phyloP scores from a whole-genome alignment of 2,113 vertebrate species.

The Gobius niger region DNA sequence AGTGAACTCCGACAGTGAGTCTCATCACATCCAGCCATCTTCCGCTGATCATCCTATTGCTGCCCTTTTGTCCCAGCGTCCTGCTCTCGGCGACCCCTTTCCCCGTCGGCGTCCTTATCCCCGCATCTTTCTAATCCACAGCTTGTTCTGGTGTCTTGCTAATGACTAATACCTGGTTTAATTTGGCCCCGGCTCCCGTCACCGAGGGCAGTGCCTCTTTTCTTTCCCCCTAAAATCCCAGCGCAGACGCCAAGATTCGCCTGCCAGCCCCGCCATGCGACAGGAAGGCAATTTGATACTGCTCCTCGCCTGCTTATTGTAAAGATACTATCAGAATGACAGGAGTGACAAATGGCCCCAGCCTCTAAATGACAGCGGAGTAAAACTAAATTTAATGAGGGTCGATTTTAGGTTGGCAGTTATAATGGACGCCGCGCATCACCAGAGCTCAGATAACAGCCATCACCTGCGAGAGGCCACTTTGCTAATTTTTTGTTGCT shows the following conservation, averaged over 20 bases:
- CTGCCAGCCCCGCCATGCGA: conserved; percentile 3
- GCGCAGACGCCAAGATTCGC: not conserved
- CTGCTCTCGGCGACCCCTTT: too few relatives aligned
- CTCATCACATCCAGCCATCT: too few relatives aligned
- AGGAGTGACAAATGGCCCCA: conserved; percentile 62
- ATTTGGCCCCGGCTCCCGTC: too few relatives aligned
- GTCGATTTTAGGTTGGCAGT: conserved; percentile 50
- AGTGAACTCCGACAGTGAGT: too few relatives aligned
- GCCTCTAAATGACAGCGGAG: conserved; percentile 52
- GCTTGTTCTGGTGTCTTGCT: too few relatives aligned
- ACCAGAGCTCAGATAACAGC: conserved; percentile 41
- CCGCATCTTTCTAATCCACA: too few relatives aligned
- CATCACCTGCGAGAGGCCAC: conserved; percentile 15
- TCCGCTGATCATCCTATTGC: too few relatives aligned
- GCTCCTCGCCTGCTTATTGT: conserved; percentile 26
- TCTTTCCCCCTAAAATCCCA: too few relatives aligned
- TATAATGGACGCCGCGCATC: conserved; percentile 48
- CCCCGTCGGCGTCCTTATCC: too few relatives aligned
- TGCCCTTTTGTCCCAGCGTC: too few relatives aligned
- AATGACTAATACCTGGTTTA: too few relatives aligned
- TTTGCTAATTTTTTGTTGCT: conserved; percentile 39
- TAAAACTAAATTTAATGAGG: conserved; percentile 64
- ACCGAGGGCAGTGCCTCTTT: too few relatives aligned
- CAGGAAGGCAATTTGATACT: conserved; percentile 46
- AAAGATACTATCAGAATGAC: conserved; percentile 63